Evolutionary conservation across 2,113 vertebrate species (phyloP).

Genomic region (Phylloscopus whistleri): DNA sequence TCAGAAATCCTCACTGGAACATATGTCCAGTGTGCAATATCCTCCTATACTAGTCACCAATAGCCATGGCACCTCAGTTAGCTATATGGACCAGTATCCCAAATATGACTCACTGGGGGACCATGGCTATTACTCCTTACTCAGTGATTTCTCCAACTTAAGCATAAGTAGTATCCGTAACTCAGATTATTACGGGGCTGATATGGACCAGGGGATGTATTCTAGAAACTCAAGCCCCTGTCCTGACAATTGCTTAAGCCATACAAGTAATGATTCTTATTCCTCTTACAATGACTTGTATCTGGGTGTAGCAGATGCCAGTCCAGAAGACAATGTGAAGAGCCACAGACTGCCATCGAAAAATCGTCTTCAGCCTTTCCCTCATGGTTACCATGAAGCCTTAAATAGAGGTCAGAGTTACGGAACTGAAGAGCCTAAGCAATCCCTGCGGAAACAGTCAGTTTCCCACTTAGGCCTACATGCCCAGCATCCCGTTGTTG

Average conservation of each 20-base stretch:
- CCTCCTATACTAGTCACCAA: constrained; percentile 97
- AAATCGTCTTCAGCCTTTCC: constrained; percentile 86
- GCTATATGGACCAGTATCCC: constrained; percentile 90
- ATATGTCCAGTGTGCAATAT: constrained; percentile 93
- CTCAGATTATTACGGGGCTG: constrained; percentile 91
- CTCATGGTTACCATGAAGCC: constrained; percentile 91
- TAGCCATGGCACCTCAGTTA: constrained; percentile 91
- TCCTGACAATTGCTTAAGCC: constrained; percentile 89
- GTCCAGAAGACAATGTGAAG: constrained; percentile 88
- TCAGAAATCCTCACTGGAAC: constrained; percentile 91
- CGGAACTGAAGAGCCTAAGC: constrained; percentile 91
- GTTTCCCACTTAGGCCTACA: constrained; percentile 86
- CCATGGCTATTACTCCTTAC: constrained; percentile 95
- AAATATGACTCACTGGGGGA: constrained; percentile 94
- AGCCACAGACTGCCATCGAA: constrained; percentile 83
- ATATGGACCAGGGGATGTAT: constrained; percentile 85
- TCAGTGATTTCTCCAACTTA: constrained; percentile 94
- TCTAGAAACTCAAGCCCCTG: constrained; percentile 87
- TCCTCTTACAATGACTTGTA: constrained; percentile 94
- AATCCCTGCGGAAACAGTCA: constrained; percentile 84
- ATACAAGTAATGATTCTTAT: constrained; percentile 91
- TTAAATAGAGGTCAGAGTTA: constrained; percentile 92
- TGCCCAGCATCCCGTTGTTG: constrained; percentile 83
- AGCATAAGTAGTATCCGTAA: constrained; percentile 90
- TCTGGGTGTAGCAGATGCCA: constrained; percentile 87